Evolutionary conservation across 2,113 vertebrate genomes (phyloP), one percentile per base, ranked within the genome.

Genomic region (Dermatemys mawii): DNA sequence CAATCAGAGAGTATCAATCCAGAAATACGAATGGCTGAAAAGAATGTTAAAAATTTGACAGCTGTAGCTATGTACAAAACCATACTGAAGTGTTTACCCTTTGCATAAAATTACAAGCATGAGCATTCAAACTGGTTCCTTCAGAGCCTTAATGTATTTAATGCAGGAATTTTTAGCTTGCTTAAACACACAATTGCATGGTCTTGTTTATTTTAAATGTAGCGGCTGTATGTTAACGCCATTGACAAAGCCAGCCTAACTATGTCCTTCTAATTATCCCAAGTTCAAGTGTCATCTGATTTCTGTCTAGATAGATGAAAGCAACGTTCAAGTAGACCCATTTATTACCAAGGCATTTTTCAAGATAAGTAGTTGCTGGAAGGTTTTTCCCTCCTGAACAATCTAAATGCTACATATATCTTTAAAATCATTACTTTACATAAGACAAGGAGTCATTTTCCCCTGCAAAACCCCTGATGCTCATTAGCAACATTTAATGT

Each of bases 401-500:
- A 97, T 97, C 94, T 97, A 97, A 97, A 97, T 97, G 97, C 96
- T 97, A 97, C 97, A 90, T 85, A 97, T 96, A 90, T 97, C 78
- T 97, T 97, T 95, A 93, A 97, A 96, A 96, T 94, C 94, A 97
- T 97, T 97, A 97, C 86, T 88, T 88, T 93, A 80, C 81, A 89
- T 78, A 92, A 95, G 93, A 50, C 0, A 51, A 97, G 91, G 70
- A 96, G 49, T 87, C 86, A 22, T 93, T 94, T 93, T 88, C 4
- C 49, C 51, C 86, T 84, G 85, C 84, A 82, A 86, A 96, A 95
- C 93, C 97, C 96, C 96, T 97, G 96, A 96, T 95, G 92, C 93
- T 97, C 93, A 86, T 97, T 96, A 97, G 70, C 83, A 88, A 89
- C 90, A 95, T 94, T 96, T 97, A 95, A 90, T 1, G 1, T 78